phyloP scores from a whole-genome alignment of 1,140 invertebrate genomes.

The Meteorus sp. region DNA sequence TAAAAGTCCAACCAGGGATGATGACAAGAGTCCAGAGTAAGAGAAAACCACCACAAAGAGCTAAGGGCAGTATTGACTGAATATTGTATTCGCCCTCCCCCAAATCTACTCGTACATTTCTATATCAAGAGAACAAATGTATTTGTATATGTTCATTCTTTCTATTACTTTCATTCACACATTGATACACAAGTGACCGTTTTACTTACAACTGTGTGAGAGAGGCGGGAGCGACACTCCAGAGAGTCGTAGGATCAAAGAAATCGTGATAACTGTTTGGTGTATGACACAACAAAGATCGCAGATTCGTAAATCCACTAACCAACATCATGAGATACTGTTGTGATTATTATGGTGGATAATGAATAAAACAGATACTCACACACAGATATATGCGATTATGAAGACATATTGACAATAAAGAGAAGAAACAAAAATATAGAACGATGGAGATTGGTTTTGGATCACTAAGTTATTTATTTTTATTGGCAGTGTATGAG shows the following conservation, averaged over 20 bases:
- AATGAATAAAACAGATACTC: constrained; percentile 12
- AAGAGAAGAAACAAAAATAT: background rate
- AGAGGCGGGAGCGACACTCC: constrained; percentile 27
- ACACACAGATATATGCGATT: background rate
- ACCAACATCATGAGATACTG: background rate
- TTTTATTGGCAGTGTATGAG: background rate
- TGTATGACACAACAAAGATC: constrained; percentile 22
- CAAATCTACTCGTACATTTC: background rate
- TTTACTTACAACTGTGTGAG: constrained; percentile 52
- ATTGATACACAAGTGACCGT: constrained; percentile 46
- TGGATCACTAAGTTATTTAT: constrained; percentile 10
- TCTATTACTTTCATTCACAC: constrained; percentile 39
- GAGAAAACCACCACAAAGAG: constrained; percentile 54
- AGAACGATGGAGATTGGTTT: background rate
- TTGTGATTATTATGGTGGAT: constrained; percentile 13
- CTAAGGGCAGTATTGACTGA: constrained; percentile 42
- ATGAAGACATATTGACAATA: background rate
- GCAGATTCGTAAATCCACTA: background rate
- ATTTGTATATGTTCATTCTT: constrained; percentile 8
- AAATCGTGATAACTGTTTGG: constrained; percentile 13
- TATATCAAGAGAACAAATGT: constrained; percentile 1
- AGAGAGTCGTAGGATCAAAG: constrained; percentile 19
- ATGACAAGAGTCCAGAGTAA: constrained; percentile 39
- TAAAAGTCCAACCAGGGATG: constrained; percentile 51
- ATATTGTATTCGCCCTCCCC: background rate